Conservation (phyloP, 1,140 invertebrate species). For the Pollicipes pollicipes region DNA sequence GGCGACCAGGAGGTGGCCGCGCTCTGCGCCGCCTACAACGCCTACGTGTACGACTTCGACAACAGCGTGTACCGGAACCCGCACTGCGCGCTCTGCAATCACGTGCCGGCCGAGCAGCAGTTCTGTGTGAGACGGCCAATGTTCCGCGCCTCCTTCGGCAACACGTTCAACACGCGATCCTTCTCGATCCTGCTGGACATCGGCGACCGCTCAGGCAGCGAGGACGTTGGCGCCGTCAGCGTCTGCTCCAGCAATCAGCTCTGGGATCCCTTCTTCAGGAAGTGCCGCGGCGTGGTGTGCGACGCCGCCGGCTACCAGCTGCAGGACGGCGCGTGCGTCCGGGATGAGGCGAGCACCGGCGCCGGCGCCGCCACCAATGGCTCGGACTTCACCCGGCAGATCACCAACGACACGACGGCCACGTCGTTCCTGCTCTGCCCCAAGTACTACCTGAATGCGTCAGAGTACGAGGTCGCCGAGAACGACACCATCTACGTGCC, state of each 20-base stretch:
- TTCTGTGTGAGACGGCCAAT: slow-evolving; percentile 21
- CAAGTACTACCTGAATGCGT: slow-evolving; percentile 24
- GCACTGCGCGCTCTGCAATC: slow-evolving; percentile 39
- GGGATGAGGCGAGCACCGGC: slow-evolving; percentile 12
- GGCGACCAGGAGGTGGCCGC: slow-evolving; percentile 21
- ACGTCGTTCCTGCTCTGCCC: slow-evolving; percentile 20
- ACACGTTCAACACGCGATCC: slow-evolving; percentile 28
- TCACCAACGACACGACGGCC: neutral
- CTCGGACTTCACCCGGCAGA: neutral
- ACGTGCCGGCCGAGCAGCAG: slow-evolving; percentile 26
- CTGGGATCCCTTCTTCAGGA: slow-evolving; percentile 35
- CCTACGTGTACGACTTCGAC: slow-evolving; percentile 25
- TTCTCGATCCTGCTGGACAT: slow-evolving; percentile 37
- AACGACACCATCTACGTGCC: slow-evolving; percentile 20
- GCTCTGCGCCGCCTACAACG: slow-evolving; percentile 27
- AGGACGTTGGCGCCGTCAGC: slow-evolving; percentile 25
- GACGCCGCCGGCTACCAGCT: slow-evolving; percentile 18
- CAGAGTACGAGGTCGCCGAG: slow-evolving; percentile 26
- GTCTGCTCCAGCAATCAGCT: slow-evolving; percentile 25
- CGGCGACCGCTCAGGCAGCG: slow-evolving; percentile 20
- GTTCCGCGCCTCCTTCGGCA: slow-evolving; percentile 14
- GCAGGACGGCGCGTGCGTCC: slow-evolving; percentile 20
- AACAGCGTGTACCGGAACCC: slow-evolving; percentile 31
- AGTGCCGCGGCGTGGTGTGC: slow-evolving; percentile 29
- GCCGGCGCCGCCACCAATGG: slow-evolving; percentile 10